Percentiles rank a stretch among this genome's conserved stretches.
Evolutionary conservation across 2,797 vertebrate genomes (phyloP).

Genomic region (Sylvilagus floridanus): DNA sequence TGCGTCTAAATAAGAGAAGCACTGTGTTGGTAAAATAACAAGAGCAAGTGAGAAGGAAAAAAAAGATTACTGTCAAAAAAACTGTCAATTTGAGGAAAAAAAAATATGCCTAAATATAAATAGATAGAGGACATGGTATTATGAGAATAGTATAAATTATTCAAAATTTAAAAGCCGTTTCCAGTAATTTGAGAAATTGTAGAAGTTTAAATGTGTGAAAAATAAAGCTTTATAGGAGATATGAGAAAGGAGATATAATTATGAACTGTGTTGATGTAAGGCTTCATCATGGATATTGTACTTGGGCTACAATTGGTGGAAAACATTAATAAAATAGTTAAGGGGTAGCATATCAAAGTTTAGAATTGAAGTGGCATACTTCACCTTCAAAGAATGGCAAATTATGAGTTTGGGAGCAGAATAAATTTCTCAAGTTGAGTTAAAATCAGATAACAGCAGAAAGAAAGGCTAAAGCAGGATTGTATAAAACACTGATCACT

Average conservation of each 20-base stretch:
- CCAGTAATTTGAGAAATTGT: slow-evolving; percentile 27
- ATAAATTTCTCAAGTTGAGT: background rate
- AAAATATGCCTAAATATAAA: background rate
- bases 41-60: background rate
- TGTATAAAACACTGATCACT: background rate
- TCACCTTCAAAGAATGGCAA: background rate
- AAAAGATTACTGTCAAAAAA: background rate
- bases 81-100: background rate
- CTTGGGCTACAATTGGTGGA: slow-evolving; percentile 36
- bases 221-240: background rate
- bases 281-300: background rate
- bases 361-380: background rate
- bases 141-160: background rate
- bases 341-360: background rate
- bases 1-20: background rate
- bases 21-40: background rate
- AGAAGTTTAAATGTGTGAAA: background rate
- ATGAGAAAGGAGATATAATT: slow-evolving; percentile 12
- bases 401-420: background rate
- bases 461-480: background rate
- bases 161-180: background rate
- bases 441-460: background rate
- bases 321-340: slow-evolving; percentile 14
- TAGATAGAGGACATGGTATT: background rate
- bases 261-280: background rate